Conservation (phyloP, 2,797 vertebrate genomes). For the Sphenopsis melanotis region DNA sequence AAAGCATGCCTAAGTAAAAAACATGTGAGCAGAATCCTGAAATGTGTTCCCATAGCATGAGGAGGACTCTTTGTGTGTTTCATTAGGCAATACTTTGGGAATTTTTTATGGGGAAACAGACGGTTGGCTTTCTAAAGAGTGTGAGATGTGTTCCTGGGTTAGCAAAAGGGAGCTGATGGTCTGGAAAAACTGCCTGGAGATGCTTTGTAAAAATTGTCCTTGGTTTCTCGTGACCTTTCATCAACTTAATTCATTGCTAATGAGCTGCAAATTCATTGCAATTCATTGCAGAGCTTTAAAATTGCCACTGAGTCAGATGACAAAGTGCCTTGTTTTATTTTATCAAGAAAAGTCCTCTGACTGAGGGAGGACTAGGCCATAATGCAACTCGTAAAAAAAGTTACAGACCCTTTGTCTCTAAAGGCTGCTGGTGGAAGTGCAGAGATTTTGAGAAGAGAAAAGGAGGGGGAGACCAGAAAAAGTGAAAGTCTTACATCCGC, state of each 20-base stretch:
- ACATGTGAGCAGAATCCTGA: background rate
- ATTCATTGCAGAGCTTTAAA: conserved; percentile 19
- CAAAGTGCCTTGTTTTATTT: background rate
- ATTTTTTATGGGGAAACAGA: background rate
- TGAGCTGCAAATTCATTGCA: conserved; percentile 18
- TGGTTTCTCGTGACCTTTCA: conserved; percentile 38
- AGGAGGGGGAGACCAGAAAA: background rate
- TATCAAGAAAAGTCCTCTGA: background rate
- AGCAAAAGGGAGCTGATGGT: background rate
- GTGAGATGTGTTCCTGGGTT: background rate
- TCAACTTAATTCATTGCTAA: conserved; percentile 31
- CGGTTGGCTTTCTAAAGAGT: background rate
- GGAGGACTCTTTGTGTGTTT: background rate
- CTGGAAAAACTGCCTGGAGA: conserved; percentile 23
- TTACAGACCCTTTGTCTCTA: background rate
- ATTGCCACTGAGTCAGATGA: conserved; percentile 1
- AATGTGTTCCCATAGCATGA: background rate
- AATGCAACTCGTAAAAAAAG: background rate
- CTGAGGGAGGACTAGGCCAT: background rate
- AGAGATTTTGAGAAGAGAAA: background rate
- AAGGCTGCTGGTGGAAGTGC: background rate
- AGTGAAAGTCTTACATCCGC: accelerated
- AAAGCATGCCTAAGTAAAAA: background rate
- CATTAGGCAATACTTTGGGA: background rate
- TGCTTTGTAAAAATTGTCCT: conserved; percentile 16